These are phyloP conservation scores for Trachymyrmex cornetzi DNA, from an alignment of 1,140 invertebrate species.

Conservation along the genomic window DNA sequence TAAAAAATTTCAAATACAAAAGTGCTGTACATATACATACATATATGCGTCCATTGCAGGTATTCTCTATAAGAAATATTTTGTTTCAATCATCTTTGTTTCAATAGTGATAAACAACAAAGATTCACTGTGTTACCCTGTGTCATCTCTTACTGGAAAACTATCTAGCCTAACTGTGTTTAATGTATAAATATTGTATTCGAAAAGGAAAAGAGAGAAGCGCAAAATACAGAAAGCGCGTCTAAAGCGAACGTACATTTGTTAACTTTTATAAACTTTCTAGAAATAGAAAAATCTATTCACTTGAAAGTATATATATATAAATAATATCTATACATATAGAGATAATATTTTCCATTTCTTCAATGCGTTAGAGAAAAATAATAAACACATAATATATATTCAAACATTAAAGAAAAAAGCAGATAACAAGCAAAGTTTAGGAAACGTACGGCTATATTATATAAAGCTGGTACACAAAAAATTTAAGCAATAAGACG, in stretches of 20 bases:
- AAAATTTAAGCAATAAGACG: too few relatives aligned
- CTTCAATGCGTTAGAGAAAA: neutral
- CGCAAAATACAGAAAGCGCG: neutral
- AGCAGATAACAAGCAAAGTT: neutral
- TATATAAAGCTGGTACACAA: neutral
- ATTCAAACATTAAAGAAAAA: neutral
- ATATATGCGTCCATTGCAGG: too few relatives aligned
- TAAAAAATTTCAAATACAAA: neutral
- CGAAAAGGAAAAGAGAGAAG: neutral
- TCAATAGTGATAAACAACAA: too few relatives aligned
- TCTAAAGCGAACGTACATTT: neutral
- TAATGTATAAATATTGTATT: neutral
- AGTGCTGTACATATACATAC: neutral
- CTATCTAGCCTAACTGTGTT: neutral
- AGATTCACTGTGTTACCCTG: too few relatives aligned
- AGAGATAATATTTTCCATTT: too few relatives aligned
- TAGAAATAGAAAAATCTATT: neutral
- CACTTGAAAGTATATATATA: neutral
- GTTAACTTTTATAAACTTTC: conserved; percentile 3
- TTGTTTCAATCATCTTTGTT: too few relatives aligned
- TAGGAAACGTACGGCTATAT: neutral
- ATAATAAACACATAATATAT: neutral
- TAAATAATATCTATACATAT: too few relatives aligned
- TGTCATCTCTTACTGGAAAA: neutral
- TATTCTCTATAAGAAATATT: too few relatives aligned